Percentiles rank a stretch among this genome's conserved stretches.
Evolutionary conservation across 2,113 vertebrate species (phyloP).

Genomic region (Barnardius zonarius): DNA sequence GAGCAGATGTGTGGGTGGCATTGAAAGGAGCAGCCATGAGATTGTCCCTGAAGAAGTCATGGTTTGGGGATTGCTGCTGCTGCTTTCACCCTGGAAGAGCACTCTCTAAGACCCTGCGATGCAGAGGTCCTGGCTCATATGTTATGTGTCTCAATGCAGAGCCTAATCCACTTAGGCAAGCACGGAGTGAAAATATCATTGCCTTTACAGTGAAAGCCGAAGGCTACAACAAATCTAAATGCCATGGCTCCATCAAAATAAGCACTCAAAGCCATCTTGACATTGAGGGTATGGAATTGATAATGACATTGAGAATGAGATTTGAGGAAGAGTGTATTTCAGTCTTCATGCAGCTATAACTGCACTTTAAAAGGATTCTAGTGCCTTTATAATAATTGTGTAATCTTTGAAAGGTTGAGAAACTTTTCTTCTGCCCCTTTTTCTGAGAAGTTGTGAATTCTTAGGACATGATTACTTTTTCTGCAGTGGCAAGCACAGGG

Average conservation of each 20-base stretch:
- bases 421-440: background rate
- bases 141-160: conserved; percentile 9
- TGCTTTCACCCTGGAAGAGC: background rate
- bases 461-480: background rate
- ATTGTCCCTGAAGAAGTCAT: background rate
- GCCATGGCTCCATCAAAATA: conserved; percentile 37
- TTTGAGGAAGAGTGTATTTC: conserved; percentile 34
- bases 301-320: conserved; percentile 32
- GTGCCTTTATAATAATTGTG: background rate
- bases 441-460: background rate
- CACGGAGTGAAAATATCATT: conserved; percentile 34
- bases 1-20: background rate
- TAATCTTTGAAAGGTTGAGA: background rate
- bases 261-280: conserved; percentile 19
- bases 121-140: background rate
- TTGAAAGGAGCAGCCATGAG: background rate
- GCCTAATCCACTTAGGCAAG: conserved; percentile 63
- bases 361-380: conserved; percentile 6
- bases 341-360: conserved; percentile 36
- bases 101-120: background rate
- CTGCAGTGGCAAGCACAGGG: background rate
- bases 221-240: conserved; percentile 45
- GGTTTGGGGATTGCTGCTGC: background rate
- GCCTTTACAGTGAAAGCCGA: conserved; percentile 12
- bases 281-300: background rate